Evolutionary conservation across 2,888 invertebrate species (phyloP).

Genomic region (Hemaris fuciformis): DNA sequence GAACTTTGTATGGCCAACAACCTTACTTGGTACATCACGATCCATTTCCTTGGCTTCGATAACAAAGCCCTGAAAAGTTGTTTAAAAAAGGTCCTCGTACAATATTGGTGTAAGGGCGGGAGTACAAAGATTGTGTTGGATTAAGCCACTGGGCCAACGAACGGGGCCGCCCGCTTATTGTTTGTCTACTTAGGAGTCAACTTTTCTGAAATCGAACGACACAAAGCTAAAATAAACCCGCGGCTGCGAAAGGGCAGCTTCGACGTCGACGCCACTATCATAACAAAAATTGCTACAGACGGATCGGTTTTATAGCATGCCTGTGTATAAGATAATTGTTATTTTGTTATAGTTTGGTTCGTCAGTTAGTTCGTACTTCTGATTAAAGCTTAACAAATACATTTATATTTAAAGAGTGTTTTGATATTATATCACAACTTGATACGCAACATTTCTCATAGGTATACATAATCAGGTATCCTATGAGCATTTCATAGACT

Average conservation of each 20-base stretch:
- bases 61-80: not conserved
- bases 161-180: constrained; percentile 26
- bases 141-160: constrained; percentile 27
- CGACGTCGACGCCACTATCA: constrained; percentile 14
- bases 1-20: not conserved
- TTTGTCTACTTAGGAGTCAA: constrained; percentile 27
- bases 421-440: too few species aligned
- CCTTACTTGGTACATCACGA: not conserved
- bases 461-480: too few species aligned
- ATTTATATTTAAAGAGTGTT: too few species aligned
- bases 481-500: too few species aligned
- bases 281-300: not conserved
- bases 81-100: not conserved
- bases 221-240: constrained; percentile 29
- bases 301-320: not conserved
- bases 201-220: constrained; percentile 32
- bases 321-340: not conserved
- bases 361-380: too few species aligned
- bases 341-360: too few species aligned
- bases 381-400: too few species aligned
- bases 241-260: constrained; percentile 24
- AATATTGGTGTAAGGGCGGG: not conserved
- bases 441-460: too few species aligned
- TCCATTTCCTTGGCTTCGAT: not conserved
- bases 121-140: constrained; percentile 9